Base-by-base conservation (phyloP, 2,888 invertebrate species). In the Synergus gifuensis region DNA sequence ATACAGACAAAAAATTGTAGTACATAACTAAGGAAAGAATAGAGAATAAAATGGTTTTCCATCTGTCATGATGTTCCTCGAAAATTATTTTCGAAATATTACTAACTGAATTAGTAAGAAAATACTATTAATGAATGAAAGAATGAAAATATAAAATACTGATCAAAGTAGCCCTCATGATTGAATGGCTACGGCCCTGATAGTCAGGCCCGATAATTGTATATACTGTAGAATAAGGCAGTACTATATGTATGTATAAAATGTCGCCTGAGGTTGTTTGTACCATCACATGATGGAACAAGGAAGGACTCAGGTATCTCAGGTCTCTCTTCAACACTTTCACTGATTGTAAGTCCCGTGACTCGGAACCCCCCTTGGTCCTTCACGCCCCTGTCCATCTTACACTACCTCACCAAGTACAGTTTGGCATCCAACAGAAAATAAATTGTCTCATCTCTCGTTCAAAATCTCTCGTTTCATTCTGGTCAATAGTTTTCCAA, bases 321-420 rank as follows among this genome's bases (percentile, higher is more conserved):
- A 49, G 77, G 82, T 85, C 86, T 86, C 84, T 83, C 84, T 85
- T 84, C 81, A 86, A 86, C 87, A 88, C 88, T 88, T 88, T 88
- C 88, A 88, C 88, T 87, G 84, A 81, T 76, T 76, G 81, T 77
- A 76, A 87, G 86, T 87, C 88, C 87, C 88, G 87, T 87, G 87
- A 88, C 85, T 86, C 60, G 83, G 81, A 79, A 78, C 81, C 81
- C 82, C 22, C 69, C 73, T 77, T 77, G 64, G n/a, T 49, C 77
- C 49, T 66, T 69, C 62, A 16, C 46, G 76, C 64, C 78, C 76
- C 76, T 79, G 80, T 76, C 80, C 83, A 73, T 73, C 60, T 78
- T 69, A 81, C 22, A 79, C 77, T 63, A 60, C 77, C 60, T 63
- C 77, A 73, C 76, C 67, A 67, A 49, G 28, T 54, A 73, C 73